These are phyloP conservation scores for Melinaea menophilus DNA, from an alignment of 2,888 invertebrate species.

Conservation along the genomic window DNA sequence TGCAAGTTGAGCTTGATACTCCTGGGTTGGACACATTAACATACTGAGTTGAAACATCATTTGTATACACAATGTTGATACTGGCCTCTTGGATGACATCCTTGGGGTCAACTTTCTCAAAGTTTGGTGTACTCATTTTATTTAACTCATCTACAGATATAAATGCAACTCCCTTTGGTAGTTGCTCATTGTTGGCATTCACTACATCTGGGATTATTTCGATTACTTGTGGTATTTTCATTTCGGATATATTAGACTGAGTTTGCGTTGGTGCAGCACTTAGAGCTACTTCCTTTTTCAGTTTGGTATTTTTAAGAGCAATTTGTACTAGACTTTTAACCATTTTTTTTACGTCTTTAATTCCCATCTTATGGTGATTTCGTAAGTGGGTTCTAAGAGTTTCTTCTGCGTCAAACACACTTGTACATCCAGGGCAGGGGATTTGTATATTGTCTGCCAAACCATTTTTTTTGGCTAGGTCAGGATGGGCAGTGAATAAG, in stretches of 20 bases:
- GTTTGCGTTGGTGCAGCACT: constrained; percentile 36
- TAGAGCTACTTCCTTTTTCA: constrained; percentile 58
- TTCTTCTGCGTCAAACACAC: constrained; percentile 80
- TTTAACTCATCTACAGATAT: constrained; percentile 70
- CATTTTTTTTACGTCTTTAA: constrained; percentile 78
- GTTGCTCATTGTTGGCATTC: constrained; percentile 46
- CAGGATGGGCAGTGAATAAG: constrained; percentile 68
- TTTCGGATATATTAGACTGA: constrained; percentile 46
- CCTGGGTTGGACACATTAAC: constrained; percentile 53
- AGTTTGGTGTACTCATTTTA: constrained; percentile 70
- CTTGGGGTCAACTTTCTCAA: constrained; percentile 69
- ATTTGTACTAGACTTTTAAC: constrained; percentile 75
- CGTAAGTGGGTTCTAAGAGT: constrained; percentile 81
- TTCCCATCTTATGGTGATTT: constrained; percentile 82
- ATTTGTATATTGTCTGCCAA: constrained; percentile 75
- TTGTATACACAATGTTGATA: constrained; percentile 69
- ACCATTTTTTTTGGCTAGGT: constrained; percentile 72
- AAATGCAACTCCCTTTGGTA: constrained; percentile 66
- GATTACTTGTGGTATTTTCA: constrained; percentile 69
- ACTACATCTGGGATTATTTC: constrained; percentile 66
- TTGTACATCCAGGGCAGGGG: constrained; percentile 82
- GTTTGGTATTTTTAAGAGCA: constrained; percentile 63
- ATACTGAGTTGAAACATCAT: constrained; percentile 62
- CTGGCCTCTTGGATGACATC: constrained; percentile 73
- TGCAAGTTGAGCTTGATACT: constrained; percentile 45